Conservation (phyloP, 2,113 vertebrate genomes). For the Rhabdomys dilectus region DNA sequence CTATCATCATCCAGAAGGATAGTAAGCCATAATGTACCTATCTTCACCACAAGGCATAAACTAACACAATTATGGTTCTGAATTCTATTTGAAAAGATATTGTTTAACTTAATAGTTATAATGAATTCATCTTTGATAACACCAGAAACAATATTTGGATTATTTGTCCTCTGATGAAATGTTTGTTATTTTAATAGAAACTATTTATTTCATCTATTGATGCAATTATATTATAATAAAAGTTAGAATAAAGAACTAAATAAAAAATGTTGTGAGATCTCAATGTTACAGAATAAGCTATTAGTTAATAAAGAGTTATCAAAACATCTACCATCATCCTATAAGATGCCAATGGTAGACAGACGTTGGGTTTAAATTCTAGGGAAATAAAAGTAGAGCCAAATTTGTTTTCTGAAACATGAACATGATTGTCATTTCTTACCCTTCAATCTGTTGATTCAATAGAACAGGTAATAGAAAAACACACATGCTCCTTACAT, state of each 20-base stretch:
- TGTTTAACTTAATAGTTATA: neutral
- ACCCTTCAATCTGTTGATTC: neutral
- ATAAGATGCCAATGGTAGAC: neutral
- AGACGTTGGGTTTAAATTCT: neutral
- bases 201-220: neutral
- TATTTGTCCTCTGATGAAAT: neutral
- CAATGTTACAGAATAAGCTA: neutral
- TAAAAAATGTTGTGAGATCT: neutral
- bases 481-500: neutral
- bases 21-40: rapidly evolving
- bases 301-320: neutral
- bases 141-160: neutral
- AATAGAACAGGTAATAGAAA: neutral
- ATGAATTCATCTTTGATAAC: neutral
- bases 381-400: neutral
- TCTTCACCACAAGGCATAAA: neutral
- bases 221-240: neutral
- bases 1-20: neutral
- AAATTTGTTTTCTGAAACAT: neutral
- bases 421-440: neutral
- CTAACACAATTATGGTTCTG: neutral
- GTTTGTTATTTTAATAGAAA: neutral
- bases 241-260: neutral
- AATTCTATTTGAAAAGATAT: neutral
- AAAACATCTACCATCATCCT: neutral